Conservation (phyloP, 2,113 vertebrate genomes). For the Hemiscyllium ocellatum region DNA sequence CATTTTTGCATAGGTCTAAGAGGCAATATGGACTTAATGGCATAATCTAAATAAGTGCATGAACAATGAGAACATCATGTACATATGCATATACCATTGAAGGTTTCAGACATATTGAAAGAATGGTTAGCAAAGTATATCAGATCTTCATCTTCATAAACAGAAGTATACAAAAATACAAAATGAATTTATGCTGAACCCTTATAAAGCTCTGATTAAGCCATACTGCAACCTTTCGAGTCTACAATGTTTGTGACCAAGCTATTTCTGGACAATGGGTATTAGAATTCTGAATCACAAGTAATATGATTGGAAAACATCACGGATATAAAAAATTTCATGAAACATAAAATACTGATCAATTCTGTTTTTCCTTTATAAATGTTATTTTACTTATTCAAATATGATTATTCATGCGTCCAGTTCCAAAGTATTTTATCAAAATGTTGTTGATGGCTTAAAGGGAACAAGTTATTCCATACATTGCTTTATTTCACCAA, state of each 20-base stretch:
- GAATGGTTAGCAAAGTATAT: not conserved
- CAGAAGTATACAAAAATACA: not conserved
- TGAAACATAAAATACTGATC: not conserved
- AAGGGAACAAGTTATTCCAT: not conserved
- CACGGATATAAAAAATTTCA: not conserved
- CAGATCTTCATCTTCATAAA: not conserved
- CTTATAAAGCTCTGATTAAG: not conserved
- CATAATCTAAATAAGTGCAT: too few species aligned
- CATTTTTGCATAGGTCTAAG: too few species aligned
- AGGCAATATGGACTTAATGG: too few species aligned
- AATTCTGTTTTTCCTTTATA: not conserved
- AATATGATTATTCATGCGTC: not conserved
- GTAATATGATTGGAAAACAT: not conserved
- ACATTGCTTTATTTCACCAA: not conserved
- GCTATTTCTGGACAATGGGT: not conserved
- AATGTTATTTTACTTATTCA: not conserved
- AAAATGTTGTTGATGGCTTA: not conserved
- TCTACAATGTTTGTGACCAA: not conserved
- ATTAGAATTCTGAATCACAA: not conserved
- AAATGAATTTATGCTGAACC: not conserved
- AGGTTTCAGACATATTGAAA: too few species aligned
- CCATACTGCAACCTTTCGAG: not conserved
- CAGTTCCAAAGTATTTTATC: not conserved
- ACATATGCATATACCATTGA: too few species aligned
- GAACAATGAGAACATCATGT: too few species aligned